Evolutionary conservation across 2,113 vertebrate species (phyloP).

Genomic region (Nothocercus nigrocapillus): DNA sequence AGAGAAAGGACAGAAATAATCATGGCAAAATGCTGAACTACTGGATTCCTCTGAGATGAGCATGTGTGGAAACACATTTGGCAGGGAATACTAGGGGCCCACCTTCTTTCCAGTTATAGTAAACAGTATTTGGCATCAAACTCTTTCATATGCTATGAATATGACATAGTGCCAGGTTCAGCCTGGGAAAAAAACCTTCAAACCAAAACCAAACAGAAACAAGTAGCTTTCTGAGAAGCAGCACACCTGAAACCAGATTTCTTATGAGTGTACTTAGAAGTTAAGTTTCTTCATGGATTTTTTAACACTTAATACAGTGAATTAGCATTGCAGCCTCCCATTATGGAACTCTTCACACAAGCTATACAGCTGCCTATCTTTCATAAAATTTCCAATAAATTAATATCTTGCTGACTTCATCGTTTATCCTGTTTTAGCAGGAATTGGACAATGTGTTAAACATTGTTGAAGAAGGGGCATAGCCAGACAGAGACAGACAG

Average conservation of each 20-base stretch:
- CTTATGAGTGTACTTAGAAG: background rate
- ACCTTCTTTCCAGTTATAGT: background rate
- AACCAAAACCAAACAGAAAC: background rate
- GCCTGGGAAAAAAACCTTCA: background rate
- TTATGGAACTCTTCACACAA: background rate
- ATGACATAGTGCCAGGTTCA: background rate
- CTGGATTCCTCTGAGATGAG: background rate
- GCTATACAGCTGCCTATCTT: background rate
- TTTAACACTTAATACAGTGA: background rate
- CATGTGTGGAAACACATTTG: background rate
- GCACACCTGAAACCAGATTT: background rate
- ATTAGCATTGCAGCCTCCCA: background rate
- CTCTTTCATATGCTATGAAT: background rate
- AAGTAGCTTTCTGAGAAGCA: background rate
- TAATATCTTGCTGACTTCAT: background rate
- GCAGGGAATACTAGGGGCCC: background rate
- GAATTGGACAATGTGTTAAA: background rate
- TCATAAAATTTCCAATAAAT: background rate
- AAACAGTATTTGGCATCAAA: background rate
- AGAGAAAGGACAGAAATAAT: background rate
- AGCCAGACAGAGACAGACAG: background rate
- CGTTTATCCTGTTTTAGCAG: background rate
- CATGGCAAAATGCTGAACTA: background rate
- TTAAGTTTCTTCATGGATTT: background rate
- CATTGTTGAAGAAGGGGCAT: fast-evolving